Evolutionary conservation across 2,888 invertebrate species (phyloP).

Genomic region (Dryobotodes eremita): DNA sequence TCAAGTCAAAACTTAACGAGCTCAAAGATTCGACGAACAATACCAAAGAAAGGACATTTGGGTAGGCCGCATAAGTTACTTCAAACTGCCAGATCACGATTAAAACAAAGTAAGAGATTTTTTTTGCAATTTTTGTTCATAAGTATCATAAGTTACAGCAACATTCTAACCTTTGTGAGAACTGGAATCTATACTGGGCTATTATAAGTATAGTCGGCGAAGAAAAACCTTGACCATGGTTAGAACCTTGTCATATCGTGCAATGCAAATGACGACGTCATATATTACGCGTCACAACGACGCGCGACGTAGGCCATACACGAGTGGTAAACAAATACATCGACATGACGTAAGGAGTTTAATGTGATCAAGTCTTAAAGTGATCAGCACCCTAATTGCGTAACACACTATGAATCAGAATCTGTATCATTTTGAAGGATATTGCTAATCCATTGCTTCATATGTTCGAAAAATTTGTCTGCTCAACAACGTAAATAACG

Average conservation of each 20-base stretch:
- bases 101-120: no score
- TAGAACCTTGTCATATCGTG: not conserved
- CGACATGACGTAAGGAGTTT: not conserved
- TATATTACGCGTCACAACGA: not conserved
- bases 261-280: not conserved
- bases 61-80: no score
- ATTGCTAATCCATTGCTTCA: no score
- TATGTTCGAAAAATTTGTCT: no score
- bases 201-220: not conserved
- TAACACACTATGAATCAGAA: no score
- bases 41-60: no score
- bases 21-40: no score
- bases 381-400: not conserved
- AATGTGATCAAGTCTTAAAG: conserved; percentile 1
- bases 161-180: not conserved
- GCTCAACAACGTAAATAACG: no score
- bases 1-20: no score
- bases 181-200: not conserved
- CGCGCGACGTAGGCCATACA: not conserved
- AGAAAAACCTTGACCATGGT: not conserved
- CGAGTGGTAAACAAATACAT: not conserved
- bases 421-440: no score
- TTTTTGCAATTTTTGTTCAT: not conserved
- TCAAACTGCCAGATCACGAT: no score
- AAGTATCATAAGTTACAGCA: not conserved